Conservation (phyloP, 1,140 invertebrate genomes). For the Leucophenga varia region DNA sequence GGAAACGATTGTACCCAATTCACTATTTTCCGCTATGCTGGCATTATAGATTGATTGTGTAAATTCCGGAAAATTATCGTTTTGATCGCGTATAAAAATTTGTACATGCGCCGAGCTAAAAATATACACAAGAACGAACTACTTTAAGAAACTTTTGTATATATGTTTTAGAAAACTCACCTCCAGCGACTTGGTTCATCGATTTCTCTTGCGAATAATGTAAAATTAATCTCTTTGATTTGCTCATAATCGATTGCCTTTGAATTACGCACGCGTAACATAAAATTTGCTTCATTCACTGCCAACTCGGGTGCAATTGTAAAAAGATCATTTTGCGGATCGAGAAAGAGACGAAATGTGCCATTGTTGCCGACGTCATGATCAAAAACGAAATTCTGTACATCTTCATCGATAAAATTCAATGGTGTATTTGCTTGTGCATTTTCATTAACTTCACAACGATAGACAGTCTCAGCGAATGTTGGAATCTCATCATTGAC, state of each 20-base stretch:
- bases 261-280: constrained; percentile 86
- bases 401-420: constrained; percentile 78
- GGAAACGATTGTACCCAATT: constrained; percentile 76
- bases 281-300: constrained; percentile 89
- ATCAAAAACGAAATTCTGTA: constrained; percentile 85
- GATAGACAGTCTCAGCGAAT: constrained; percentile 77
- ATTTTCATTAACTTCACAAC: constrained; percentile 90
- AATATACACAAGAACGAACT: neutral
- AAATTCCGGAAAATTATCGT: constrained; percentile 93
- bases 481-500: constrained; percentile 91
- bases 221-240: constrained; percentile 78
- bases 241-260: constrained; percentile 83
- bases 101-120: constrained; percentile 77
- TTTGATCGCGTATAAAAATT: constrained; percentile 85
- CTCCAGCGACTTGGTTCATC: constrained; percentile 59
- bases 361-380: constrained; percentile 93
- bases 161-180: constrained; percentile 16
- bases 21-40: constrained; percentile 80
- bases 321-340: constrained; percentile 81
- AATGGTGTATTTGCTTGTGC: constrained; percentile 87
- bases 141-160: neutral
- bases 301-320: constrained; percentile 85
- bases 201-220: constrained; percentile 81
- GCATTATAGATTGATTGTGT: constrained; percentile 75
- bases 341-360: constrained; percentile 81